phyloP scores from a whole-genome alignment of 2,113 vertebrate species.

The Capreolus pygargus region DNA sequence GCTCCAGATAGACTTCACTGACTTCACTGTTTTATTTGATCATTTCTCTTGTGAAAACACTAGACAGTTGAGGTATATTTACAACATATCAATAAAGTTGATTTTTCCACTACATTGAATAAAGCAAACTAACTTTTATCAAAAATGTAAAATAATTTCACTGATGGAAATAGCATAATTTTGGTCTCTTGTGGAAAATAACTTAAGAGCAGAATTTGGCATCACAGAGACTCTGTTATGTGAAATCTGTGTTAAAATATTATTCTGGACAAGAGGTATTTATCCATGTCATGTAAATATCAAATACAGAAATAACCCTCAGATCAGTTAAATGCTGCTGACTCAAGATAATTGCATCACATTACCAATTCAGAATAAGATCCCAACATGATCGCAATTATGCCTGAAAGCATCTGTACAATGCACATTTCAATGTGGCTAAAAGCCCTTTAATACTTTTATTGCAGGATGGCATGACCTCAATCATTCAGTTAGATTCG shows the following conservation, averaged over 20 bases:
- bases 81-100: background rate
- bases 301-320: constrained; percentile 53
- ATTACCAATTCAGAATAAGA: constrained; percentile 21
- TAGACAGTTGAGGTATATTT: constrained; percentile 12
- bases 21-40: background rate
- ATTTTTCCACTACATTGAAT: constrained; percentile 26
- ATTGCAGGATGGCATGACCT: background rate
- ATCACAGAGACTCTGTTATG: constrained; percentile 17
- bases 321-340: constrained; percentile 46
- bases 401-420: constrained; percentile 36
- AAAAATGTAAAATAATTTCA: constrained; percentile 43
- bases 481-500: background rate
- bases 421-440: constrained; percentile 10
- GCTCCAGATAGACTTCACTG: background rate
- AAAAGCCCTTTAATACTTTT: constrained; percentile 30
- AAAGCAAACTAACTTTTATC: constrained; percentile 46
- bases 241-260: constrained; percentile 45
- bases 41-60: constrained; percentile 34
- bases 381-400: background rate
- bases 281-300: constrained; percentile 33
- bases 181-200: constrained; percentile 11
- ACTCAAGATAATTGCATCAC: constrained; percentile 10
- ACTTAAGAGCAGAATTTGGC: constrained; percentile 32
- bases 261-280: constrained; percentile 52
- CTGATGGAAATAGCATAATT: constrained; percentile 18